Base-by-base conservation (phyloP, 2,888 invertebrate genomes). In the Cheilosia variabilis region DNA sequence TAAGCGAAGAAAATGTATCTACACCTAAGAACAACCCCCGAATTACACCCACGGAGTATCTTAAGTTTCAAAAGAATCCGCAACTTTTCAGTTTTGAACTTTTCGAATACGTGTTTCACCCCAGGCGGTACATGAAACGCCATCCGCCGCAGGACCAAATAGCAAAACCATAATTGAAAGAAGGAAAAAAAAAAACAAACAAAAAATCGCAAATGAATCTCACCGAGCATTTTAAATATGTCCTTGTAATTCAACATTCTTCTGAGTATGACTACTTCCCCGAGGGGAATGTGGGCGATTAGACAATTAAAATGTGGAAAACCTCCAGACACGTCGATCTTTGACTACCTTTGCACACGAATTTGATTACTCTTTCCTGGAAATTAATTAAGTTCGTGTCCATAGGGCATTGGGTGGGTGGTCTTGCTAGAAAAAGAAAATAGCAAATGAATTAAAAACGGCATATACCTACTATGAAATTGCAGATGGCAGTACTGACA, bases 81-180 rank as follows among this genome's bases (percentile, higher is more conserved):
- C 17, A 66, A 43, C 47, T 47, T 58, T 47, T 15, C 13, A 68
- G 19, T 57, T 19, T 68, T 68, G 68, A 55, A 68, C 68, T 57
- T 68, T 68, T 55, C 57, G 58, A 69, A 58, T 69, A 58, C 37
- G n/a, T 69, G 47, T 27, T 24, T 4, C 34, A 34, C 57, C 57
- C 15, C 34, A 6, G 34, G 57, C 31, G 45, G 45, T 57, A 57
- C 45, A 55, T 19, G 47, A 24, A 57, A 45, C 22, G 45, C 47
- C 24, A 9, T 22, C 22, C 47, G 45, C 69, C 47, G 34, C 45
- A 47, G 47, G 58, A 69, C 34, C 57, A 69, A 69, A n/a, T 57
- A 31, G 55, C 31, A 45, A 41, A 58, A 34, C 24, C n/a, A 57
- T 19, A 27, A 66, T 10, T 17, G 2, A 43, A 68, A 43, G 17